Conservation (phyloP, 2,888 invertebrate genomes). For the Macrosiphum euphorbiae region DNA sequence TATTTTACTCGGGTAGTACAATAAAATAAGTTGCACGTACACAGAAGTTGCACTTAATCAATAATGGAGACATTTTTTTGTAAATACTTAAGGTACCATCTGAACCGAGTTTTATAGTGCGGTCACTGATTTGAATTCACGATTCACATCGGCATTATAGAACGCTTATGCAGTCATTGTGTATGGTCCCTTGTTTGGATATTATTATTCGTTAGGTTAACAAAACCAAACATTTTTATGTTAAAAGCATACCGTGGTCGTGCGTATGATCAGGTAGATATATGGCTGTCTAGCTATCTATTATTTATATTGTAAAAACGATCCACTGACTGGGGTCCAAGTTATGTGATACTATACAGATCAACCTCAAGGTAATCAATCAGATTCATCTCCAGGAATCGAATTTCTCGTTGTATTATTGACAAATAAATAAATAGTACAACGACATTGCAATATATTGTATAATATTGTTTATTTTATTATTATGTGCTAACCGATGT, state of each 20-base stretch:
- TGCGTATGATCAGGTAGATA: background rate
- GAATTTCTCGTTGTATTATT: background rate
- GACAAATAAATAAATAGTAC: background rate
- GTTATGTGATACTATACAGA: slow-evolving; percentile 11
- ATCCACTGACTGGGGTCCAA: background rate
- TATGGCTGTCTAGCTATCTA: background rate
- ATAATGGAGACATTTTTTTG: background rate
- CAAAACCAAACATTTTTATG: background rate
- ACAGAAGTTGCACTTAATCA: background rate
- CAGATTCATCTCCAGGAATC: background rate
- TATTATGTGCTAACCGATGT: background rate
- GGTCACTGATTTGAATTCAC: background rate
- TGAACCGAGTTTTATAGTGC: background rate
- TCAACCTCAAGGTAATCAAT: slow-evolving; percentile 31
- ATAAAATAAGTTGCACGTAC: background rate
- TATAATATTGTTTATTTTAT: slow-evolving; percentile 7
- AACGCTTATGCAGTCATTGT: background rate
- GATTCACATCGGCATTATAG: background rate
- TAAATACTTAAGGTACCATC: background rate
- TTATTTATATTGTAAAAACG: background rate
- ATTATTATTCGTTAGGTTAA: background rate
- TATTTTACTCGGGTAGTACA: background rate
- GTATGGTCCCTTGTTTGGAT: background rate
- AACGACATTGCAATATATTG: background rate
- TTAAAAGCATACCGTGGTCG: background rate